Evolutionary conservation across 2,113 vertebrate species (phyloP).

Genomic region (Enhydra lutris): DNA sequence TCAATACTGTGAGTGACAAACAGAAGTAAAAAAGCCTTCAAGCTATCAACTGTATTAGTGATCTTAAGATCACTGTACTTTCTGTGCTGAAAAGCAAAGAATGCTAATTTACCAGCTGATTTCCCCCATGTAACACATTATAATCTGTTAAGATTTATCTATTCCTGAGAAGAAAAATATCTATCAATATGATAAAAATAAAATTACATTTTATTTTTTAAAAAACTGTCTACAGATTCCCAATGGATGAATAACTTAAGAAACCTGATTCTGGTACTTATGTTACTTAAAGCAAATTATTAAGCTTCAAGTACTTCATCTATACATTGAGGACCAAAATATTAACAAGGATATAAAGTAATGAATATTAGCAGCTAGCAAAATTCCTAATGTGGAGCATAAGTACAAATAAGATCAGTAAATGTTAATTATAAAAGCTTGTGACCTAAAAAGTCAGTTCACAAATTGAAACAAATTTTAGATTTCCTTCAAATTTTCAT

Average conservation of each 20-base stretch:
- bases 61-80: background rate
- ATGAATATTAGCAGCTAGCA: background rate
- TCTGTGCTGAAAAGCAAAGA: background rate
- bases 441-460: background rate
- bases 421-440: slow-evolving; percentile 23
- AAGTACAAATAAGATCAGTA: background rate
- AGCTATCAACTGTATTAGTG: background rate
- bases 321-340: background rate
- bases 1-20: background rate
- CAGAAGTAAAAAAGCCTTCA: slow-evolving; percentile 1
- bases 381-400: background rate
- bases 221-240: background rate
- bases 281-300: background rate
- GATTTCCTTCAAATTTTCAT: background rate
- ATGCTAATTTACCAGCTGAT: background rate
- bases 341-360: background rate
- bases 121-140: background rate
- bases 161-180: background rate
- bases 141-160: background rate
- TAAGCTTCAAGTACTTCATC: background rate
- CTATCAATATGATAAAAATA: slow-evolving; percentile 17
- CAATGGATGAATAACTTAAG: background rate
- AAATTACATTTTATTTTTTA: background rate
- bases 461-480: slow-evolving; percentile 8
- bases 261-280: background rate